Conservation (phyloP, 2,888 invertebrate genomes). For the Amiota minor region DNA sequence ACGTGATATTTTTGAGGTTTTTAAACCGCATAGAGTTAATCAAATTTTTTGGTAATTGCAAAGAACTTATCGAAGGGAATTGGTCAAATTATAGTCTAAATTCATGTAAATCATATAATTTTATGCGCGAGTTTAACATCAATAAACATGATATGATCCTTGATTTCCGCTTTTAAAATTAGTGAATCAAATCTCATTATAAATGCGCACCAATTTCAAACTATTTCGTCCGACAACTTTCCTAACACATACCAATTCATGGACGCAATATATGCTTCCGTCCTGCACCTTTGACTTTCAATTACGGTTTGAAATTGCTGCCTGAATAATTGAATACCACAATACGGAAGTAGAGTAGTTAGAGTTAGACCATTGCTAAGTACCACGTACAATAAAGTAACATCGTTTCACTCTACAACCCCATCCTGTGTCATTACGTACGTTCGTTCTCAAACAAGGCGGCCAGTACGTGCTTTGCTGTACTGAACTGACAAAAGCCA, state of each 20-base stretch:
- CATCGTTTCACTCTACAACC: background rate
- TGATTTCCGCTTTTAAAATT: slow-evolving; percentile 45
- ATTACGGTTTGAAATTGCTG: slow-evolving; percentile 41
- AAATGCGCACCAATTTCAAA: slow-evolving; percentile 41
- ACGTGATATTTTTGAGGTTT: too few relatives aligned
- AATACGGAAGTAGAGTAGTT: slow-evolving; percentile 49
- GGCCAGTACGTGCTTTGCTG: background rate
- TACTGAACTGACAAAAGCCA: background rate
- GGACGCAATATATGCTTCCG: background rate
- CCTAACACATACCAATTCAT: background rate
- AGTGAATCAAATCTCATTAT: slow-evolving; percentile 42
- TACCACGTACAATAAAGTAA: background rate
- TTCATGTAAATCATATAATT: too few relatives aligned
- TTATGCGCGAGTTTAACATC: too few relatives aligned
- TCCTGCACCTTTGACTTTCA: slow-evolving; percentile 33
- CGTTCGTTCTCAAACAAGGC: too few relatives aligned
- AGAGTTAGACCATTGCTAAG: slow-evolving; percentile 16
- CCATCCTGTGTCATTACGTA: too few relatives aligned
- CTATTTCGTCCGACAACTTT: slow-evolving; percentile 29
- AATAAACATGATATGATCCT: slow-evolving; percentile 26
- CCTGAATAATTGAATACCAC: slow-evolving; percentile 50
- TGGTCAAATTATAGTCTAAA: too few relatives aligned
- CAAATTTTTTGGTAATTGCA: too few relatives aligned
- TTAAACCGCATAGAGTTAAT: too few relatives aligned
- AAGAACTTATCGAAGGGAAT: too few relatives aligned